phyloP scores from a whole-genome alignment of 2,888 invertebrate species.

The Dynastes hyllus region DNA sequence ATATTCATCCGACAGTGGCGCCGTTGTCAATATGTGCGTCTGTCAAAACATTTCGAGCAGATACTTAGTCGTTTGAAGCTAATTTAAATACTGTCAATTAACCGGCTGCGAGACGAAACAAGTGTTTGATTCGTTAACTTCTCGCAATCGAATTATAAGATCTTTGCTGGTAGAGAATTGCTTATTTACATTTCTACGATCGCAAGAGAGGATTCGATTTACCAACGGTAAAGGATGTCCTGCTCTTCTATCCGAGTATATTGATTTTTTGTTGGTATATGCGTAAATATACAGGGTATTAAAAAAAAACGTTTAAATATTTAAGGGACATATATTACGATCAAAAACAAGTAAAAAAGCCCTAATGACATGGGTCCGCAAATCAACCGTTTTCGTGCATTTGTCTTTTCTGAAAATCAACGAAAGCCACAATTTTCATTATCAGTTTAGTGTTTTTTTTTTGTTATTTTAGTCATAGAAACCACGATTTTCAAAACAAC shows the following conservation, averaged over 20 bases:
- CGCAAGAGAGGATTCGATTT: neutral
- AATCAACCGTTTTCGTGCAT: too few relatives aligned
- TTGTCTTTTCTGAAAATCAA: too few relatives aligned
- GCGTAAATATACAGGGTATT: neutral
- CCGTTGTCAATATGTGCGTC: constrained; percentile 55
- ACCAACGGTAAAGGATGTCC: neutral
- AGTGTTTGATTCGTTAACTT: constrained; percentile 22
- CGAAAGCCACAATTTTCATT: too few relatives aligned
- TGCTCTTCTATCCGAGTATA: neutral
- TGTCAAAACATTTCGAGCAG: constrained; percentile 56
- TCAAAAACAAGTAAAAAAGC: too few relatives aligned
- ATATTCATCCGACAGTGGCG: constrained; percentile 56
- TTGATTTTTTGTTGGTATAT: constrained; percentile 1
- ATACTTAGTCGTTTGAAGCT: constrained; percentile 49
- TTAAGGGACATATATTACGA: too few relatives aligned
- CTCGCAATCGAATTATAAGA: constrained; percentile 3
- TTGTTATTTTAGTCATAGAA: too few relatives aligned
- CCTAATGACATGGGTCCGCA: too few relatives aligned
- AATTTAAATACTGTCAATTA: constrained; percentile 54
- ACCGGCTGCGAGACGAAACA: constrained; percentile 2
- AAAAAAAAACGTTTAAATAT: too few relatives aligned
- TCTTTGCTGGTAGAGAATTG: too few relatives aligned
- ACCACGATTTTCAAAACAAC: too few relatives aligned
- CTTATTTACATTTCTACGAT: neutral
- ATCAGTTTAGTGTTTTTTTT: too few relatives aligned